Evolutionary conservation across 1,140 invertebrate genomes (phyloP), one percentile per base, ranked within the genome.

Genomic region (Vollenhovia emeryi): DNA sequence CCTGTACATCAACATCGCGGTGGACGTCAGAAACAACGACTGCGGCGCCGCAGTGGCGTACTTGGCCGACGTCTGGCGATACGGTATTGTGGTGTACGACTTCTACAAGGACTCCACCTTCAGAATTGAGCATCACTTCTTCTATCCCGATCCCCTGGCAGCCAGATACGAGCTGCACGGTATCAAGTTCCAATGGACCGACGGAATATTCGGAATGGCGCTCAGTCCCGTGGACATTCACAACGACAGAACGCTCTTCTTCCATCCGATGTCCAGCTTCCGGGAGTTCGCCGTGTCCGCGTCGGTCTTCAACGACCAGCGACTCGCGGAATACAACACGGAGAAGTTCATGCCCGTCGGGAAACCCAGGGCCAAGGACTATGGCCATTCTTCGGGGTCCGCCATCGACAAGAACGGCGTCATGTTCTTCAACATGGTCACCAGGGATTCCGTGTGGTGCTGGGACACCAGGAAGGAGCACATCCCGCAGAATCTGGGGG

Each of bases 231-330:
- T 95, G 0, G 94, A 96, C 66, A 90, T 95, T 7, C 91, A 91
- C n/a, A 87, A 93, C 7, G 96, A 97, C 24, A 94, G 96, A 55
- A 95, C 96, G 1, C 87, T 98, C 9, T 98, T 96, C 86, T 98
- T 97, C 90, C 97, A 98, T 94, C 96, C 97, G 0, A 96, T 98
- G 96, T 97, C 97, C 0, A 97, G 97, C 91, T 97, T 96, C 76
- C 90, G 96, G 36, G 97, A 98, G 92, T 98, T 97, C 91, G 96
- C 96, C 30, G 96, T 98, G 0, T 95, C 96, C 7, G 96, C 97
- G 1, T 95, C 96, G 0, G 93, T 97, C 1, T 91, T 98, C 1
- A 92, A 95, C 1, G 96, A 97, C 64, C 96, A 96, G 33, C 92
- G 89, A 79, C 95, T 93, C 0, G 93, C 95, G 0, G 93, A 95